Percentiles rank a stretch among this genome's conserved stretches.
Evolutionary conservation across 2,797 vertebrate species (phyloP).

Genomic region (Coendou prehensilis): DNA sequence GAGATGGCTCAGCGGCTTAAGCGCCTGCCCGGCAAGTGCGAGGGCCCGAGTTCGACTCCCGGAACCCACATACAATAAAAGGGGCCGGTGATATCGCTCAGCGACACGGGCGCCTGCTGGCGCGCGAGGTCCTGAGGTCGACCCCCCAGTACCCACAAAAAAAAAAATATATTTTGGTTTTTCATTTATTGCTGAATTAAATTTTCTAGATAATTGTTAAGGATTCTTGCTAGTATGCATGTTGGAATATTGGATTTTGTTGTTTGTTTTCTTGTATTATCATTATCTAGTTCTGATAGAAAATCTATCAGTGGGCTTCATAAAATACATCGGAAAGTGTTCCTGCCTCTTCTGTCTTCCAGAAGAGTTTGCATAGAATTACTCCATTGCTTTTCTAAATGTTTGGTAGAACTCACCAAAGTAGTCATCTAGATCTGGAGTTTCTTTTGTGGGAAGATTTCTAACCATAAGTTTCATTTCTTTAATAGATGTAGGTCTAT

Average conservation of each 20-base stretch:
- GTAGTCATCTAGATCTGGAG: background rate
- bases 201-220: conserved; percentile 36
- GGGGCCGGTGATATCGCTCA: too few species aligned
- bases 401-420: background rate
- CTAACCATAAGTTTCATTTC: conserved; percentile 7
- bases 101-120: too few species aligned
- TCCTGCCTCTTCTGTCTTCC: background rate
- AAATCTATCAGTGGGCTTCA: background rate
- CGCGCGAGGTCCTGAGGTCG: too few species aligned
- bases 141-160: too few species aligned
- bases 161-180: background rate
- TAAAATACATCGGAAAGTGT: background rate
- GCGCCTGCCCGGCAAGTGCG: too few species aligned
- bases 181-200: background rate
- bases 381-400: background rate
- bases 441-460: background rate
- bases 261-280: background rate
- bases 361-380: background rate
- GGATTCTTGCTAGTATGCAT: background rate
- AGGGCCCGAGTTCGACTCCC: too few species aligned
- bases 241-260: background rate
- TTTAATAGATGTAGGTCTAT: background rate
- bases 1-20: too few species aligned
- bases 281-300: background rate
- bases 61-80: too few species aligned